Evolutionary conservation across 1,140 invertebrate genomes (phyloP), one percentile per base, ranked within the genome.

Genomic region (Drosophila prosaltans): DNA sequence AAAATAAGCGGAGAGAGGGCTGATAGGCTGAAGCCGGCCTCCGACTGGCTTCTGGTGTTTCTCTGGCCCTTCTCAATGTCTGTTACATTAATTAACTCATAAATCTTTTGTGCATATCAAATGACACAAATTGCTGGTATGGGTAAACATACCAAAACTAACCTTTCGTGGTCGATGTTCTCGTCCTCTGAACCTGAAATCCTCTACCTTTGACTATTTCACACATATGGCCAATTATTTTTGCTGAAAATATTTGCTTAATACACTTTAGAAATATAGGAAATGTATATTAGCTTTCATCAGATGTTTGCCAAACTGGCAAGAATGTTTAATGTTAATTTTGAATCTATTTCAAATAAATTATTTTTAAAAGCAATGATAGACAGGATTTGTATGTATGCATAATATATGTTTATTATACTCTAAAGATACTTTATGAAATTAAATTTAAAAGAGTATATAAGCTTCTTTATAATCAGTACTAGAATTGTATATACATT

Each of bases 21-120:
- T 1, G 5, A 48, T 16, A 21, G 5, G 16, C 2, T 2, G 65
- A 58, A 62, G 54, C 8, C 11, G 32, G 54, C 51, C 32, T 61
- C 70, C 41, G 41, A 63, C 48, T 51, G 21, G 63, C 40, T 60
- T 36, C 21, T 24, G 26, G 26, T 16, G 39, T 30, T 30, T 30
- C 28, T 30, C 2, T 30, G 21, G 5, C 36, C 16, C 62, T 74
- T 60, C 68, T 55, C 58, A 48, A 71, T 32, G 45, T 51, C 67
- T 69, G 74, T 69, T 69, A 86, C 72, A 86, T 86, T 86, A 86
- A 86, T 86, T 86, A 86, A 80, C 82, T 86, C 83, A 86, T 86
- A 86, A 86, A 88, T 86, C 82, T 88, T 88, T 82, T 77, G 72
- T 76, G 82, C 76, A 82, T 80, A 86, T 86, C 83, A 69, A 79